Conservation (phyloP, 2,797 vertebrate species). For the Oreortyx pictus region DNA sequence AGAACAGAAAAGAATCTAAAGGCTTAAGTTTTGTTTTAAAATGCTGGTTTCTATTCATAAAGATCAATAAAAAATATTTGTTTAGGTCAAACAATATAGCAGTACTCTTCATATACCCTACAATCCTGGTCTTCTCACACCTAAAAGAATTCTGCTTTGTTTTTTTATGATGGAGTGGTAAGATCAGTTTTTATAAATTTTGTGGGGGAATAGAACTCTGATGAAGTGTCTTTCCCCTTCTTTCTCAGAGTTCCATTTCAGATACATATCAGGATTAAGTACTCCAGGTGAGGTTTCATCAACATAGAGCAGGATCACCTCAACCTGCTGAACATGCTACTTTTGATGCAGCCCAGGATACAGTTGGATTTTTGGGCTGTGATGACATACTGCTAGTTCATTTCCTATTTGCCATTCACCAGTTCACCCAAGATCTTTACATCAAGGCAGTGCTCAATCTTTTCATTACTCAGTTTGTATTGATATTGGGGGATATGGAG, state of each 20-base stretch:
- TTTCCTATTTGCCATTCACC: background rate
- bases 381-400: background rate
- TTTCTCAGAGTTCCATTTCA: background rate
- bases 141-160: background rate
- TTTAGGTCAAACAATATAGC: background rate
- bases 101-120: background rate
- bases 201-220: background rate
- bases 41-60: slow-evolving; percentile 36
- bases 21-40: slow-evolving; percentile 22
- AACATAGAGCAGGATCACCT: too few relatives aligned
- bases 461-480: background rate
- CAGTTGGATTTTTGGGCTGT: too few relatives aligned
- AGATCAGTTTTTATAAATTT: background rate
- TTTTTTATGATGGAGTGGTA: background rate
- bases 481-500: background rate
- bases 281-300: too few relatives aligned
- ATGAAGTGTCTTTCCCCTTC: too few relatives aligned
- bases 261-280: too few relatives aligned
- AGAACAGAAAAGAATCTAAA: background rate
- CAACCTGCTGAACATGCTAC: too few relatives aligned
- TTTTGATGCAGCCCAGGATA: too few relatives aligned
- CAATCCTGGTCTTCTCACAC: background rate
- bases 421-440: background rate
- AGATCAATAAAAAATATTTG: background rate
- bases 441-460: background rate